A percentile compares a stretch with the other conserved stretches of the same genome.
phyloP scores from a whole-genome alignment of 2,888 invertebrate species.

The Conops quadrifasciatus region DNA sequence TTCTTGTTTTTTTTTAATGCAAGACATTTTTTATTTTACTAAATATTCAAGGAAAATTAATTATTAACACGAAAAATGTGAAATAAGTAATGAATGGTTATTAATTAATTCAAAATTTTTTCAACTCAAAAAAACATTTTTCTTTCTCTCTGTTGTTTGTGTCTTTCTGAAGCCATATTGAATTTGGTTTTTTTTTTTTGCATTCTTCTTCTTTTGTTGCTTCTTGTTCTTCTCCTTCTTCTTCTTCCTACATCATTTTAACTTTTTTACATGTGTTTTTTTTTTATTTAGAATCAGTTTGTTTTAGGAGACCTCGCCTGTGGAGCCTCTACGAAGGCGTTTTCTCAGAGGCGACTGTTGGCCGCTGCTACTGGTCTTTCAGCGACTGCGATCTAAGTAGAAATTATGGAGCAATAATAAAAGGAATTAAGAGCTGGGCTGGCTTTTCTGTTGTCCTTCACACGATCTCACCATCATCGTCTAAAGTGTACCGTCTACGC shows the following conservation, averaged over 20 bases:
- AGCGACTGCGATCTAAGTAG: constrained; percentile 22
- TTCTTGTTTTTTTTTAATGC: not conserved
- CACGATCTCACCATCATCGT: not conserved
- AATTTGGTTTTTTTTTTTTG: no score
- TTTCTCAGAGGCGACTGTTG: not conserved
- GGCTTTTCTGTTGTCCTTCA: not conserved
- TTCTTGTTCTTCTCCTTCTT: constrained; percentile 9
- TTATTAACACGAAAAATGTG: no score
- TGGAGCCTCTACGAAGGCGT: constrained; percentile 18
- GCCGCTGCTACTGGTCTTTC: constrained; percentile 30
- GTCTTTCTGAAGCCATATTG: no score
- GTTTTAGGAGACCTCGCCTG: constrained; percentile 48
- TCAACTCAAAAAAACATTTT: no score
- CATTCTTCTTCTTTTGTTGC: not conserved
- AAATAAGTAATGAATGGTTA: no score
- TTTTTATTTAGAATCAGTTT: constrained; percentile 35
- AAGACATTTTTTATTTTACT: no score
- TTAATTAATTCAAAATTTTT: no score
- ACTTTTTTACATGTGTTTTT: constrained; percentile 33
- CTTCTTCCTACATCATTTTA: constrained; percentile 36
- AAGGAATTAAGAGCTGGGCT: not conserved
- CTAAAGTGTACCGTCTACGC: no score
- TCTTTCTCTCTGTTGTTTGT: no score
- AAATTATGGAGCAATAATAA: constrained; percentile 29
- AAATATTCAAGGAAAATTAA: no score